phyloP scores from a whole-genome alignment of 2,113 vertebrate genomes.

The Stigmatopora argus region DNA sequence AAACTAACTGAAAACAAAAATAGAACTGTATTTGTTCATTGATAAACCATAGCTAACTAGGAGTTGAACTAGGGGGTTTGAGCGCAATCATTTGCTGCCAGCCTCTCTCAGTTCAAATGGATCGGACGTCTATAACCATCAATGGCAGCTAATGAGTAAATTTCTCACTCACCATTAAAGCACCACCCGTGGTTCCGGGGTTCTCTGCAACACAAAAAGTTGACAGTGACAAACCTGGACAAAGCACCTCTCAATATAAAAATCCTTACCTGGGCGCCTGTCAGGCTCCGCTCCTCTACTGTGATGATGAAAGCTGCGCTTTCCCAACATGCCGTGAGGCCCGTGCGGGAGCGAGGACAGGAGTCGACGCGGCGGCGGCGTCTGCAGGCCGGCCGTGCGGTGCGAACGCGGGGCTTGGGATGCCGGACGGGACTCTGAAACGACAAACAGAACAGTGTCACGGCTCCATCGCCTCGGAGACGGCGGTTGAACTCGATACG shows the following conservation, averaged over 20 bases:
- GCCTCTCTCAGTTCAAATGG: too few species aligned
- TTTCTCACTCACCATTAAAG: constrained; percentile 74
- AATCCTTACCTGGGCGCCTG: constrained; percentile 52
- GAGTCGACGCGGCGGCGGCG: constrained; percentile 81
- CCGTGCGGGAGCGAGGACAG: constrained; percentile 82
- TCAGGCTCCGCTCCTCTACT: constrained; percentile 84
- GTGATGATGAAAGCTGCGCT: constrained; percentile 92
- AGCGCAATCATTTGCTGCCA: too few species aligned
- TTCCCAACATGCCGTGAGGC: constrained; percentile 89
- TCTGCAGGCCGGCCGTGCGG: constrained; percentile 83
- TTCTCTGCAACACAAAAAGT: constrained; percentile 73
- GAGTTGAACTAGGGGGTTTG: too few species aligned
- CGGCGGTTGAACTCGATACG: neutral
- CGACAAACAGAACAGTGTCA: constrained; percentile 1
- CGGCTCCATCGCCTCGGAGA: neutral
- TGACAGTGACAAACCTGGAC: constrained; percentile 22
- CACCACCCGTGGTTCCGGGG: constrained; percentile 70
- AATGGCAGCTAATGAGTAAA: too few species aligned
- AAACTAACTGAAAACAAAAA: too few species aligned
- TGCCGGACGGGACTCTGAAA: constrained; percentile 84
- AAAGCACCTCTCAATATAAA: neutral
- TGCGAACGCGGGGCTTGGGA: constrained; percentile 78
- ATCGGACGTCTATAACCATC: too few species aligned
- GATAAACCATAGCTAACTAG: too few species aligned
- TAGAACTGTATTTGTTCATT: too few species aligned